Percentiles rank a stretch among this genome's conserved stretches.
These are phyloP conservation scores for Masnerella sp. DNA, from an alignment of 2,888 invertebrate genomes.

Conservation along the genomic window DNA sequence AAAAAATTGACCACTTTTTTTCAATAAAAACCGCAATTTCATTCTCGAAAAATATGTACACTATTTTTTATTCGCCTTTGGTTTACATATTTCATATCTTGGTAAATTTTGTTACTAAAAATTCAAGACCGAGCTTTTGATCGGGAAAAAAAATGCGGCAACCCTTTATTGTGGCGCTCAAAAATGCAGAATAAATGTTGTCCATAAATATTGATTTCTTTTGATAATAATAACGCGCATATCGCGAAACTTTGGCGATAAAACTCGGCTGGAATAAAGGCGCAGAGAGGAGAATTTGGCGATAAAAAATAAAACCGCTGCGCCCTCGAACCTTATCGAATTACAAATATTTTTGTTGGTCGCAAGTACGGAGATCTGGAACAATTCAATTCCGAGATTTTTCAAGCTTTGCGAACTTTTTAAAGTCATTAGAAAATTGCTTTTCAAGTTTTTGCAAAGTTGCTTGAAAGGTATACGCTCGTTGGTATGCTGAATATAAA, in stretches of 20 bases:
- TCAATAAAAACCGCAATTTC: too few relatives aligned
- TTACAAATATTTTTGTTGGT: constrained; percentile 15
- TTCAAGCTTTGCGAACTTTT: constrained; percentile 26
- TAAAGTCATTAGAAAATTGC: constrained; percentile 26
- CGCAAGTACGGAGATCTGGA: not conserved
- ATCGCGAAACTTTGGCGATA: constrained; percentile 16
- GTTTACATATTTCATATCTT: too few relatives aligned
- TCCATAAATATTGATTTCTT: constrained; percentile 12
- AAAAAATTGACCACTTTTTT: too few relatives aligned
- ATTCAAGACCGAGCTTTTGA: too few relatives aligned
- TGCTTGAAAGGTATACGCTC: constrained; percentile 13
- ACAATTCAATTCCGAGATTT: constrained; percentile 22
- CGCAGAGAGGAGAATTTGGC: not conserved
- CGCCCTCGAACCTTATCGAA: constrained; percentile 16
- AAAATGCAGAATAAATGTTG: constrained; percentile 8
- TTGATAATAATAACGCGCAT: constrained; percentile 7
- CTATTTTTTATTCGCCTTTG: too few relatives aligned
- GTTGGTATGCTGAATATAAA: constrained; percentile 21
- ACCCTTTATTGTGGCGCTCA: not conserved
- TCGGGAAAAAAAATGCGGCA: too few relatives aligned
- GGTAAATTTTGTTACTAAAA: too few relatives aligned
- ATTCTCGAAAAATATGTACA: too few relatives aligned
- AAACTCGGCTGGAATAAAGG: not conserved
- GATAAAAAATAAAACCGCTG: constrained; percentile 11
- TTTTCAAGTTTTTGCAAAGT: constrained; percentile 21